Evolutionary conservation across 2,797 vertebrate genomes (phyloP).

Genomic region (Clarias pachynema): DNA sequence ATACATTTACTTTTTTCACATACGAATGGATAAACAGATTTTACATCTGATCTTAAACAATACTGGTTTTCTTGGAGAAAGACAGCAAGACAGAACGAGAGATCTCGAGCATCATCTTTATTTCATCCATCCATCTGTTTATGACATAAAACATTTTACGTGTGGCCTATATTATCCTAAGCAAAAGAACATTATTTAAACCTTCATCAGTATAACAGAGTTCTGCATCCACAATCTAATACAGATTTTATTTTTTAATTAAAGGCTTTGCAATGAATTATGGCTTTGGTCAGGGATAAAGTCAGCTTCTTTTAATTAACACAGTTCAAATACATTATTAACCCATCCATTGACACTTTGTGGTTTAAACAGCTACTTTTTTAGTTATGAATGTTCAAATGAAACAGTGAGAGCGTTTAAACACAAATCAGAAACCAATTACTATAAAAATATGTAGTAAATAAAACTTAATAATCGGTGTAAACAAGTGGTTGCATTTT

Average conservation of each 20-base stretch:
- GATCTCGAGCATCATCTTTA: conserved; percentile 7
- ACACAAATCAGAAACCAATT: background rate
- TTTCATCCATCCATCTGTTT: conserved; percentile 11
- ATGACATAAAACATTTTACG: background rate
- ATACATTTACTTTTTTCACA: background rate
- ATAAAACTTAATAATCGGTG: conserved; percentile 9
- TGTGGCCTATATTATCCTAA: background rate
- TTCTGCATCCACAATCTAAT: background rate
- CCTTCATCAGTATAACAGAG: background rate
- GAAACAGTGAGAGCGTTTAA: background rate
- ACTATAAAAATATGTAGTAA: background rate
- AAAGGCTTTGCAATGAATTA: conserved; percentile 19
- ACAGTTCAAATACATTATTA: background rate
- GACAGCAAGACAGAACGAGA: background rate
- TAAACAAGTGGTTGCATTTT: conserved; percentile 1
- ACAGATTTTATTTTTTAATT: background rate
- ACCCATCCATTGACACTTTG: background rate
- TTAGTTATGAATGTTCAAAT: background rate
- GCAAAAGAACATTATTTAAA: background rate
- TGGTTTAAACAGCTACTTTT: background rate
- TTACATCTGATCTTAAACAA: background rate
- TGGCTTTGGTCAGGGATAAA: conserved; percentile 1
- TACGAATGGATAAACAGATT: background rate
- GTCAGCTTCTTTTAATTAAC: background rate
- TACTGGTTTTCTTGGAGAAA: background rate